Percentiles rank a stretch among this genome's conserved stretches.
Conservation (phyloP, 92 coral and sea anemone species). For the Umimayanthus kanabou region DNA sequence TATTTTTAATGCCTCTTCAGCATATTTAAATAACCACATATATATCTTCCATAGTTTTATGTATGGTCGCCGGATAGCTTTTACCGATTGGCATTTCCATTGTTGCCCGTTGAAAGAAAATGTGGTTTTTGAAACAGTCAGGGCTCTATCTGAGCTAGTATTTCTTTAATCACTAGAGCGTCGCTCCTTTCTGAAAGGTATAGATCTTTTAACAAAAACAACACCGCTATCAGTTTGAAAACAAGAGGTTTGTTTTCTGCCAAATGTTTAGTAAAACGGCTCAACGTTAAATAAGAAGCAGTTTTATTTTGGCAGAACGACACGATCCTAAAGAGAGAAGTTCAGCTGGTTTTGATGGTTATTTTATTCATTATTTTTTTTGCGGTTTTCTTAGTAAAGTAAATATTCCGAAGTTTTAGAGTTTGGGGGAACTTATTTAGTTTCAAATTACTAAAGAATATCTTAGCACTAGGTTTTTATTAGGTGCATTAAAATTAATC, state of each 20-base stretch:
- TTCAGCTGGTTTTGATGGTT: background rate
- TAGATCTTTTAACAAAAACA: background rate
- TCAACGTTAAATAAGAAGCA: background rate
- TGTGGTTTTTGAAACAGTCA: background rate
- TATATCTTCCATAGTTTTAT: background rate
- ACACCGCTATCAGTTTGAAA: constrained; percentile 19
- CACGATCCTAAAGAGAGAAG: constrained; percentile 11
- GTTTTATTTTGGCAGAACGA: background rate
- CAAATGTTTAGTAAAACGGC: background rate
- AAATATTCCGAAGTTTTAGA: background rate
- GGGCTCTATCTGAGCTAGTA: background rate
- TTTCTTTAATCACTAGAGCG: background rate
- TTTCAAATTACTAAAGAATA: constrained; percentile 3
- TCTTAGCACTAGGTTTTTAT: background rate
- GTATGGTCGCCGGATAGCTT: background rate
- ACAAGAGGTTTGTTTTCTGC: background rate
- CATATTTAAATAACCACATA: background rate
- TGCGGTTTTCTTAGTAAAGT: background rate
- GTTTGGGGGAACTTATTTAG: background rate
- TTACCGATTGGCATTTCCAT: background rate
- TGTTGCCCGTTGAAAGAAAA: background rate
- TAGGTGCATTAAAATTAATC: constrained; percentile 14
- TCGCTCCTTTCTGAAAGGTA: background rate
- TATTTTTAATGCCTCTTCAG: background rate
- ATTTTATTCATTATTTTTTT: background rate